Base-by-base conservation (phyloP, 2,797 vertebrate genomes). In the Acrocephalus scirpaceus region DNA sequence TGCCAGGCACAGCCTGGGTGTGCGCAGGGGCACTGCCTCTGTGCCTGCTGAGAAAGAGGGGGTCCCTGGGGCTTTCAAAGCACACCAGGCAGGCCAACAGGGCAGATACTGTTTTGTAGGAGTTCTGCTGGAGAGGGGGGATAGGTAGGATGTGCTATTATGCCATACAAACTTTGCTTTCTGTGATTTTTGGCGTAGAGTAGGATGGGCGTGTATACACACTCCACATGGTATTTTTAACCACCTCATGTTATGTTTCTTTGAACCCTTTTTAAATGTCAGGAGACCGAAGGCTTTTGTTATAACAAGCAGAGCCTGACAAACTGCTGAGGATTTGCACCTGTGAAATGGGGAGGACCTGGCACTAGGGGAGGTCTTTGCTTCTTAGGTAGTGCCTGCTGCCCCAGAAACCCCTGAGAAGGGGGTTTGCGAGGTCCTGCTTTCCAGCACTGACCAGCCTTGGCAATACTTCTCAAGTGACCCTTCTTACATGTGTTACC, bases 251-350 rank as follows among this genome's bases (percentile, higher is more conserved):
- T 54, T 71, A 17, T 18, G 27, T 85, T 76, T 66, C 80, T 70
- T 51, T 75, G 64, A 87, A 76, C 10, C 25, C 40, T 66, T 84
- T 70, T 30, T 32, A 82, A 79, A 53, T 16, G 19, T 42, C 44
- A 79, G 67, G 32, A 82, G 27, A 34, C 25, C 70, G 48, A 81
- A 79, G 25, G n/a, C 51, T 71, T 85, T 80, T 82, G 44, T 91
- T 76, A 16, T 1, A 80, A 61, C 10, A 51, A 91, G 58, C 48
- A 70, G 77, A 84, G 48, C 61, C 40, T 87, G 90, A 65, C 56
- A 82, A 62, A 62, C n/a, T n/a, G 74, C 47, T 88, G 91, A 92
- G 60, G 34, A 9, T 77, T 74, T 87, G 57, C 78, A 60, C 40
- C 47, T 85, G 87, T 71, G 69, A 70, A 44, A 53, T 9, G 26